These are phyloP conservation scores for Setophaga kirtlandii DNA, from an alignment of 2,113 vertebrate genomes.

Conservation along the genomic window DNA sequence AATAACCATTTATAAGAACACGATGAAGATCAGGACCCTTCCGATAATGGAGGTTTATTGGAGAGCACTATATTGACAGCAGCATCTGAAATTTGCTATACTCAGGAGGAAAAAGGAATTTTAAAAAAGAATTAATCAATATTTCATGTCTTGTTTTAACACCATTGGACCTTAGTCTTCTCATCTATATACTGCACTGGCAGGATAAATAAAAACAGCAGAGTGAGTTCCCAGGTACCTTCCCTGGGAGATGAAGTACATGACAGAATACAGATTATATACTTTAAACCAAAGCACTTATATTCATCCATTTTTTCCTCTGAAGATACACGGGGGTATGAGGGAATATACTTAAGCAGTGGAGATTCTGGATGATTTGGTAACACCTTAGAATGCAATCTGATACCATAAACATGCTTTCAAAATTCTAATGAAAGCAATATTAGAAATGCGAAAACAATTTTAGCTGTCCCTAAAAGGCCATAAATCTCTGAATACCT, in stretches of 20 bases:
- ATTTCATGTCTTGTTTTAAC: conserved; percentile 75
- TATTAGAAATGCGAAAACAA: conserved; percentile 63
- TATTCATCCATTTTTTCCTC: conserved; percentile 23
- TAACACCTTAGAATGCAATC: conserved; percentile 51
- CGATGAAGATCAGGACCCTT: conserved; percentile 41
- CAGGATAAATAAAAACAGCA: conserved; percentile 75
- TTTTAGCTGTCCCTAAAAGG: conserved; percentile 49
- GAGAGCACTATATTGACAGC: conserved; percentile 55
- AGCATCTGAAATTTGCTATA: conserved; percentile 62
- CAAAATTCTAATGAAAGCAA: conserved; percentile 56
- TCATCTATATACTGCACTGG: conserved; percentile 69
- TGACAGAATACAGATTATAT: conserved; percentile 73
- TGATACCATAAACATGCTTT: conserved; percentile 40
- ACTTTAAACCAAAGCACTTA: conserved; percentile 62
- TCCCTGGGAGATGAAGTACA: conserved; percentile 61
- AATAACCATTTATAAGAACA: conserved; percentile 60
- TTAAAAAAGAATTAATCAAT: conserved; percentile 71
- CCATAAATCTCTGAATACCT: conserved; percentile 25
- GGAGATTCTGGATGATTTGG: conserved; percentile 52
- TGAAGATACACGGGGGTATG: conserved; percentile 19
- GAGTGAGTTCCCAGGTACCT: conserved; percentile 64
- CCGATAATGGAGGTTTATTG: conserved; percentile 57
- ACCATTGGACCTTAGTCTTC: conserved; percentile 60
- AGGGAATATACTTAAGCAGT: conserved; percentile 54
- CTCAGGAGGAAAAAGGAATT: conserved; percentile 64